These are phyloP conservation scores for Campodea augens DNA, from an alignment of 1,140 invertebrate species.

Conservation along the genomic window DNA sequence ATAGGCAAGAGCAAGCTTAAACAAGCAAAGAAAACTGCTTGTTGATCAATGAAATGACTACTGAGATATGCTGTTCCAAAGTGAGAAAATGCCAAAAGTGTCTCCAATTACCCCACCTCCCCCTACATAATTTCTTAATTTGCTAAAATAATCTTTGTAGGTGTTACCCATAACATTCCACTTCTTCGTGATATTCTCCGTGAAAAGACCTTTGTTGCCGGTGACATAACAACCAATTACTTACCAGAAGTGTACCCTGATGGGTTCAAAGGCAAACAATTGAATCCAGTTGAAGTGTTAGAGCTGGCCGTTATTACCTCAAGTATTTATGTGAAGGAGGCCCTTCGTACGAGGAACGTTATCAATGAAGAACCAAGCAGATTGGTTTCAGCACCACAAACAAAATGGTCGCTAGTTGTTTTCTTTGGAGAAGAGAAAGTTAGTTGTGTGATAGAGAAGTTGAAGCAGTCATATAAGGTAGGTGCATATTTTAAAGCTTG, in stretches of 20 bases:
- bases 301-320: constrained; percentile 30
- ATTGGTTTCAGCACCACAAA: not conserved
- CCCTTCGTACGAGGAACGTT: constrained; percentile 23
- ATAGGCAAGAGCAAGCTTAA: too few relatives aligned
- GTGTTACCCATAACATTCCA: constrained; percentile 50
- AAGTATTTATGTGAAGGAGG: constrained; percentile 29
- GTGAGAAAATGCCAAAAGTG: too few relatives aligned
- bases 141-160: constrained; percentile 18
- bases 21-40: too few relatives aligned
- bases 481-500: too few relatives aligned
- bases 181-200: constrained; percentile 43
- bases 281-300: constrained; percentile 19
- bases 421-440: too few relatives aligned
- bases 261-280: constrained; percentile 23
- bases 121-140: not conserved
- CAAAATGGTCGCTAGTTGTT: constrained; percentile 4
- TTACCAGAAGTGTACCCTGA: constrained; percentile 33
- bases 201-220: constrained; percentile 35
- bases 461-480: too few relatives aligned
- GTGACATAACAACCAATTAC: constrained; percentile 46
- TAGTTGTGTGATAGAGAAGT: too few relatives aligned
- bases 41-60: too few relatives aligned
- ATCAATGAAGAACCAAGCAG: constrained; percentile 17
- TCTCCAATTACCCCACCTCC: too few relatives aligned
- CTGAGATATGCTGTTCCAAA: too few relatives aligned